Evolutionary conservation across 2,888 invertebrate species (phyloP).

Genomic region (Chymomyza caudatula): DNA sequence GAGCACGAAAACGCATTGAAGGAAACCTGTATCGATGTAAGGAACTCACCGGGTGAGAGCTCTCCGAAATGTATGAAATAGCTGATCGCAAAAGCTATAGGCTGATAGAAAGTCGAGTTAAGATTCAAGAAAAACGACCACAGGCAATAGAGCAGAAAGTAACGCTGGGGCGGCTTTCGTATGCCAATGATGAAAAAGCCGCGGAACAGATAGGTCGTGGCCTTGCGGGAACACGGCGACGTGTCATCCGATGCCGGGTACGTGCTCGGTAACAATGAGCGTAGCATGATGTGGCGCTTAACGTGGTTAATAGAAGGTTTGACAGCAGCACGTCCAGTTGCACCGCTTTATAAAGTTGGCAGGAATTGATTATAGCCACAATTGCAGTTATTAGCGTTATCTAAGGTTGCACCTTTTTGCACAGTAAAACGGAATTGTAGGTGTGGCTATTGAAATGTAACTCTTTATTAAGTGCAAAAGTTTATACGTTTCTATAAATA

Average conservation of each 20-base stretch:
- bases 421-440: background rate
- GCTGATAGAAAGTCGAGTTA: background rate
- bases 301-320: background rate
- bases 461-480: background rate
- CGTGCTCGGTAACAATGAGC: background rate
- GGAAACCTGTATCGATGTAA: conserved; percentile 35
- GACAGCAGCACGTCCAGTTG: background rate
- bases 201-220: background rate
- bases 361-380: background rate
- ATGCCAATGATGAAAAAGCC: background rate
- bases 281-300: background rate
- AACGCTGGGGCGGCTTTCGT: background rate
- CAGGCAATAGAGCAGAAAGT: background rate
- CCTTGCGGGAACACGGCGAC: background rate
- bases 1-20: conserved; percentile 32
- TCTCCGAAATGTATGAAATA: background rate
- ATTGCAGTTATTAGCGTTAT: background rate
- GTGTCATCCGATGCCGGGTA: background rate
- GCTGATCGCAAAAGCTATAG: conserved; percentile 6
- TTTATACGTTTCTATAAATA: background rate
- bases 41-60: conserved; percentile 29
- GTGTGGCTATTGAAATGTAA: background rate
- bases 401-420: no score
- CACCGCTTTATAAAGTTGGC: background rate
- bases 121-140: conserved; percentile 1